Conservation (phyloP, 2,113 vertebrate species). For the Casuarius casuarius region DNA sequence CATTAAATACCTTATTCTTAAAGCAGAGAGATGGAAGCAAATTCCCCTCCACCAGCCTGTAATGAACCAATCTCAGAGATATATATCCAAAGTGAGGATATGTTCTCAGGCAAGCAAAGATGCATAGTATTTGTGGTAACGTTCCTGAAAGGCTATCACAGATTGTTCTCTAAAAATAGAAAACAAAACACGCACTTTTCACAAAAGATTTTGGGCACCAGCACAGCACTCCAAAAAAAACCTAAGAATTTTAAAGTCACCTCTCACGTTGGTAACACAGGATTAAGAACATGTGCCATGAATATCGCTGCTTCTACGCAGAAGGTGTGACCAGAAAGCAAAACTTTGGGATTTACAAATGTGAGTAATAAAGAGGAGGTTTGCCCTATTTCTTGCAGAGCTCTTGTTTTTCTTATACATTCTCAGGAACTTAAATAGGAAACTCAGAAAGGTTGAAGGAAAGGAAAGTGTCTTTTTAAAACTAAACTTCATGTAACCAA, state of each 20-base stretch:
- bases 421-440: not conserved
- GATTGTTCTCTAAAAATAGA: not conserved
- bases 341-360: not conserved
- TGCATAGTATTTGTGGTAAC: rapidly evolving
- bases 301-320: not conserved
- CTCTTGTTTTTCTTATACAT: not conserved
- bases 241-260: not conserved
- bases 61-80: not conserved
- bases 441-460: not conserved
- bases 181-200: not conserved
- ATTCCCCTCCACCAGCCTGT: not conserved
- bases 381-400: not conserved
- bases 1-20: not conserved
- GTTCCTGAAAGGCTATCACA: not conserved
- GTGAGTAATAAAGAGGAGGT: not conserved
- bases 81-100: not conserved
- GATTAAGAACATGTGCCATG: rapidly evolving
- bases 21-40: not conserved
- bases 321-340: not conserved
- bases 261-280: not conserved
- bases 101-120: not conserved
- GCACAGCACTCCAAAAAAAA: not conserved
- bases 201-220: not conserved
- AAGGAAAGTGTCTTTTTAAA: not conserved
- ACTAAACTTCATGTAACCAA: not conserved